Conservation (phyloP, 1,140 invertebrate species). For the Drosophila arawakana region DNA sequence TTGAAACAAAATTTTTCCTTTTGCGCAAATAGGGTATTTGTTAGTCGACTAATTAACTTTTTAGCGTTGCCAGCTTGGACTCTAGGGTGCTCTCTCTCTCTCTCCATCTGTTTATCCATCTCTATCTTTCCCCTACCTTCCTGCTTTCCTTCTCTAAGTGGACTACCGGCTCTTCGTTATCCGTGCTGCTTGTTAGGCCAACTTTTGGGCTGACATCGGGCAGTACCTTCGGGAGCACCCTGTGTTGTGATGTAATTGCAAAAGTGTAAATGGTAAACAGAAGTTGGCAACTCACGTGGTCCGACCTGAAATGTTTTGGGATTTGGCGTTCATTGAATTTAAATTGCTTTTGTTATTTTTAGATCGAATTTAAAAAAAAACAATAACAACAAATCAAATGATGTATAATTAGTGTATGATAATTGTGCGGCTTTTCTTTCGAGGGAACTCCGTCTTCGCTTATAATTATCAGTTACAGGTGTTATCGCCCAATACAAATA, state of each 20-base stretch:
- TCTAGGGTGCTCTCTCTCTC: conserved; percentile 2
- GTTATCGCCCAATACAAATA: conserved; percentile 11
- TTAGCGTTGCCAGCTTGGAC: neutral
- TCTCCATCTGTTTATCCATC: neutral
- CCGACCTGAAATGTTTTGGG: neutral
- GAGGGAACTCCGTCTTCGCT: neutral
- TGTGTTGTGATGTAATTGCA: conserved; percentile 20
- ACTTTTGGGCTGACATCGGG: neutral
- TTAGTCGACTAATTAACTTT: neutral
- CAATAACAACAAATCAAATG: neutral
- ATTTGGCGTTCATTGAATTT: conserved; percentile 8
- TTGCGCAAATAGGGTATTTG: neutral
- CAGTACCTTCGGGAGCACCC: conserved; percentile 3
- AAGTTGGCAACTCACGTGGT: conserved; percentile 1
- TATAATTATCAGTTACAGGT: neutral
- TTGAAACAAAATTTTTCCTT: too few species aligned
- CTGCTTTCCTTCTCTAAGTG: neutral
- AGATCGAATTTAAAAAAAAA: neutral
- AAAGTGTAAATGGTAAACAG: conserved; percentile 26
- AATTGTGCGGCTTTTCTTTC: neutral
- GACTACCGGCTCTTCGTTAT: conserved; percentile 10
- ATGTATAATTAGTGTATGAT: neutral
- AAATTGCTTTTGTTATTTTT: neutral
- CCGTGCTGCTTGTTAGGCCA: conserved; percentile 1
- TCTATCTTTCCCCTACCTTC: too few species aligned